A percentile compares a stretch with the other conserved stretches of the same genome.
Evolutionary conservation across 2,888 invertebrate species (phyloP).

Genomic region (Cylindroiulus punctatus): DNA sequence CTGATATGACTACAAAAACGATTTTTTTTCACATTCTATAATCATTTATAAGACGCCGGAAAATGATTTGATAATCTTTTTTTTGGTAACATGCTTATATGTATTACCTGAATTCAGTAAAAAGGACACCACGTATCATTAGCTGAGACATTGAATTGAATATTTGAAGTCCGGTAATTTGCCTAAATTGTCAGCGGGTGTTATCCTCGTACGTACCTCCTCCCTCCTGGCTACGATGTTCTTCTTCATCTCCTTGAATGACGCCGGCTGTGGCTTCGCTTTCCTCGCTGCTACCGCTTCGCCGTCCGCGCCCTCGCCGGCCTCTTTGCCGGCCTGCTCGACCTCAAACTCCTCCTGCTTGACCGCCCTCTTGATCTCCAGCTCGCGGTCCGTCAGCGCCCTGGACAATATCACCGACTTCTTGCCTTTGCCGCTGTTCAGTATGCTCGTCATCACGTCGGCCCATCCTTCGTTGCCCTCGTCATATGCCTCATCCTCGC

Average conservation of each 20-base stretch:
- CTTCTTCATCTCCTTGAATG: slow-evolving; percentile 51
- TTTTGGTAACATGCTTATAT: no score
- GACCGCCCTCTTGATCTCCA: slow-evolving; percentile 68
- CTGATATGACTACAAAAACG: no score
- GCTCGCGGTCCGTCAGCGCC: slow-evolving; percentile 74
- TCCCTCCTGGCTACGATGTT: slow-evolving; percentile 56
- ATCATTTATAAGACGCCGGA: no score
- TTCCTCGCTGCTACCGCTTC: not conserved
- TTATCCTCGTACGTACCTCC: not conserved
- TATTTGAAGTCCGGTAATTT: no score
- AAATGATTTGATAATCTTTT: no score
- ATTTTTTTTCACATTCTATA: no score
- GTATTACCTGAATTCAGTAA: no score
- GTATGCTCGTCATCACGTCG: slow-evolving; percentile 81
- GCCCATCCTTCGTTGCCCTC: slow-evolving; percentile 75
- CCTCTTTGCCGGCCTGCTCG: slow-evolving; percentile 2
- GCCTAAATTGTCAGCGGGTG: no score
- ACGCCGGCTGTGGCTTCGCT: slow-evolving; percentile 2
- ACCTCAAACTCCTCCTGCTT: slow-evolving; percentile 65
- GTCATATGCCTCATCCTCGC: slow-evolving; percentile 58
- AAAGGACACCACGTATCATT: no score
- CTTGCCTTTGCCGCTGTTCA: slow-evolving; percentile 78
- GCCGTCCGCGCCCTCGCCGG: not conserved
- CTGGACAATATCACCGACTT: slow-evolving; percentile 80
- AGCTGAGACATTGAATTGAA: no score